A percentile compares a stretch with the other conserved stretches of the same genome.
Evolutionary conservation across 2,113 vertebrate species (phyloP).

Genomic region (Crotalus viridis): DNA sequence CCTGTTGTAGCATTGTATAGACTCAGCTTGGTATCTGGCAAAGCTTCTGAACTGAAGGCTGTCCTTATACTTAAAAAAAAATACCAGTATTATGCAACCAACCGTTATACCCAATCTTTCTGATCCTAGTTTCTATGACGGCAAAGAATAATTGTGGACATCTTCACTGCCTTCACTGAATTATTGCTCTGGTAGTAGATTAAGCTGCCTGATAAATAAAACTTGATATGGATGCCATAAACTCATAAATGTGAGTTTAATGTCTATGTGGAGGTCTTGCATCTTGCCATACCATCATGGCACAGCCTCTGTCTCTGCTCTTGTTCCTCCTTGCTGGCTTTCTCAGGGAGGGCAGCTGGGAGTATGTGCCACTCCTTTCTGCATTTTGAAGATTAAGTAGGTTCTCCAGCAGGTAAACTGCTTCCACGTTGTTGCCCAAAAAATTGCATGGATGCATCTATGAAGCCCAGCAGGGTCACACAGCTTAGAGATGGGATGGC

Average conservation of each 20-base stretch:
- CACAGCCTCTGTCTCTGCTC: background rate
- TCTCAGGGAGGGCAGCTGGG: too few species aligned
- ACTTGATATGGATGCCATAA: background rate
- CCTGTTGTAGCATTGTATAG: background rate
- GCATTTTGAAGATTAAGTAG: background rate
- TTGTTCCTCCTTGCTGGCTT: background rate
- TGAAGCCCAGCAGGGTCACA: too few species aligned
- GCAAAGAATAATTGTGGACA: background rate
- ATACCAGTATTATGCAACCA: background rate
- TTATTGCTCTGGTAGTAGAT: background rate
- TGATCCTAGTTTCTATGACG: background rate
- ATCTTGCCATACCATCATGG: too few species aligned
- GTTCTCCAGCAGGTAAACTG: background rate
- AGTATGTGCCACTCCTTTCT: background rate
- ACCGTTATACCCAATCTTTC: background rate
- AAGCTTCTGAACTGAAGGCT: background rate
- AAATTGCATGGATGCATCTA: background rate
- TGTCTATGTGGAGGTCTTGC: background rate
- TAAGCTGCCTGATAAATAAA: background rate
- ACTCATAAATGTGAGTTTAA: background rate
- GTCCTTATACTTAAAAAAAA: background rate
- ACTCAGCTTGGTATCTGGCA: background rate
- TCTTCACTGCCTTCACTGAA: background rate
- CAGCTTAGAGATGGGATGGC: too few species aligned
- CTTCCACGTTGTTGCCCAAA: background rate